Percentiles rank a stretch among this genome's conserved stretches.
These are phyloP conservation scores for Nycticebus coucang DNA, from an alignment of 2,113 vertebrate species.

Conservation along the genomic window DNA sequence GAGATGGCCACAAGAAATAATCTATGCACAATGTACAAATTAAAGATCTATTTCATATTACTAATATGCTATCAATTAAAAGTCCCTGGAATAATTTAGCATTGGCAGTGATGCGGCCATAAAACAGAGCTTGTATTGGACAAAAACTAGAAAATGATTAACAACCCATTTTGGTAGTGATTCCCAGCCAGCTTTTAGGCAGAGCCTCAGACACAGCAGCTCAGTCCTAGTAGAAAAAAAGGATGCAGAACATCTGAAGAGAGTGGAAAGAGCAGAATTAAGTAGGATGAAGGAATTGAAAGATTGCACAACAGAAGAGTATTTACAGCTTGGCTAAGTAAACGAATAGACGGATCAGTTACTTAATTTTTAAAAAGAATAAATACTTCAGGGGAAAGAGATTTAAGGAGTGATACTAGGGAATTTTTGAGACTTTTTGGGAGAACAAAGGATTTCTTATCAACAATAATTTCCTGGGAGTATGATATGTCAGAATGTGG, in stretches of 20 bases:
- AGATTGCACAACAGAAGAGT: conserved; percentile 37
- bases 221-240: background rate
- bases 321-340: conserved; percentile 49
- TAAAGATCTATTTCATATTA: background rate
- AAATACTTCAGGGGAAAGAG: background rate
- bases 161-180: background rate
- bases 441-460: conserved; percentile 55
- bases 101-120: background rate
- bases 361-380: conserved; percentile 30
- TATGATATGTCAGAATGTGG: conserved; percentile 6
- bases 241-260: conserved; percentile 48
- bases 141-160: background rate
- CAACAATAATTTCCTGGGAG: conserved; percentile 59
- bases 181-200: conserved; percentile 19
- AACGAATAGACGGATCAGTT: conserved; percentile 5
- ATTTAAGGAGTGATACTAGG: background rate
- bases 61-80: background rate
- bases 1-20: background rate
- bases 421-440: conserved; percentile 38
- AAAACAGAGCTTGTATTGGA: background rate
- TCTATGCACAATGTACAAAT: background rate
- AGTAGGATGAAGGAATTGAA: conserved; percentile 31
- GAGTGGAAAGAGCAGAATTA: conserved; percentile 16
- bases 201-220: background rate
- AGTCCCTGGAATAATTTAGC: background rate